Base-by-base conservation (phyloP, 2,888 invertebrate species). In the Hirtodrosophila cameraria region DNA sequence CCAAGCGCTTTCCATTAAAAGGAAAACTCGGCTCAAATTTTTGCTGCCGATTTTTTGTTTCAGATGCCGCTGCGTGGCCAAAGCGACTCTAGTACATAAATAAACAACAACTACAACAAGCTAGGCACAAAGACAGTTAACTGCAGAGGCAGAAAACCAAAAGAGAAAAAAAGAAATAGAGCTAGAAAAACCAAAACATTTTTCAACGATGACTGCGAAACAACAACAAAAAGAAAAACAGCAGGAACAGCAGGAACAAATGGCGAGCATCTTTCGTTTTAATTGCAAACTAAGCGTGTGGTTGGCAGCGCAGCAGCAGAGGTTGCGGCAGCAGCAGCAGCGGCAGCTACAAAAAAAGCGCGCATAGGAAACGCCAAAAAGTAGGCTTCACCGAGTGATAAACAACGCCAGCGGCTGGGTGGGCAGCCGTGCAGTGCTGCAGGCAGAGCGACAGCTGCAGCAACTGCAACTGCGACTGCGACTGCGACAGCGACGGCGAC, bases 211-310 rank as follows among this genome's bases (percentile, higher is more conserved):
- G 72, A 67, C 81, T 66, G 69, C 41, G 68, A 63, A 58, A 11
- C 55, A 63, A 52, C 58, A 57, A 46, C 25, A 31, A 31, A 42
- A 48, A 61, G 15, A 53, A 53, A 36, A 42, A 46, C 45, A 53
- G 6, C 2, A 20, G 1, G 2, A 20, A 11, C 23, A 57, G 53
- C 27, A 45, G 43, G 57, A 72, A 67, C 75, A 84, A 81, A 81
- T 84, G 76, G 74, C 36, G 65, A 84, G 75, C 85, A 84, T 86
- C 84, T 86, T 82, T 82, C 81, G 72, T 77, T 82, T 87, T 87
- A 86, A 87, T 85, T 85, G 87, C 85, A 83, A 87, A 83, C 85
- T 85, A 86, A 83, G 86, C 84, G 81, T 82, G 81, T 69, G 81
- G 81, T 82, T 86, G 83, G 75, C 77, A 80, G 81, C 75, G 59